Base-by-base conservation (phyloP, 2,113 vertebrate species). In the Oenanthe oenanthe region DNA sequence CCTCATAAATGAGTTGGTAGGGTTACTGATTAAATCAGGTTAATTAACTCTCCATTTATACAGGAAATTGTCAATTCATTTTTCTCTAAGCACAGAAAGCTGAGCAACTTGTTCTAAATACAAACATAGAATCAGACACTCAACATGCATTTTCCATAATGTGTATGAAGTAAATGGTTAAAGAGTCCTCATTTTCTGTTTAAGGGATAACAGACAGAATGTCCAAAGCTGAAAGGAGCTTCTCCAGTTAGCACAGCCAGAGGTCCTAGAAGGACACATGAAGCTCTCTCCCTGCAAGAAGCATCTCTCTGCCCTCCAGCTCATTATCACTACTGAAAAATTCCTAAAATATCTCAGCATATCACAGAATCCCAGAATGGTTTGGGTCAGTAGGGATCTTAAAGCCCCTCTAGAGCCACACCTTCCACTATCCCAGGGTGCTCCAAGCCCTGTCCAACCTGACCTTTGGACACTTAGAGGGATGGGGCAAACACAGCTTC, bases 391-490 rank as follows among this genome's bases (percentile, higher is more conserved):
- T 17, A 67, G 3, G 10, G 8, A 38, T 15, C 36, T 45, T 5
- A 38, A 45, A 53, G 38, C 6, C 4, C n/a, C 31, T 10, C 45
- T 9, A 45, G 10, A 42, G 1, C 6, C 12, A 48, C 4, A 57
- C 6, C 13, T 63, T 5, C 25, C 20, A 72, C 31, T 2, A 2
- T 1, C 11, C 31, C 74, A 63, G 17, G 11, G 0, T 11, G 20
- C 24, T 56, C 25, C 65, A 8, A 61, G 22, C 28, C 29, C 40
- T 0, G 0, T 21, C 48, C 57, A 80, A 0, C 31, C 31, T 57
- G 75, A 32, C 58, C 75, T 88, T 51, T 7, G 58, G 58, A 13
- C 58, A 50, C 31, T 57, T 0, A 17, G 31, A 79, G 50, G 40
- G 29, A 62, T 54, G 74, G n/a, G 10, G 24, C 29, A 62, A 45